Conservation (phyloP, 2,113 vertebrate genomes). For the Melanerpes aurifrons region DNA sequence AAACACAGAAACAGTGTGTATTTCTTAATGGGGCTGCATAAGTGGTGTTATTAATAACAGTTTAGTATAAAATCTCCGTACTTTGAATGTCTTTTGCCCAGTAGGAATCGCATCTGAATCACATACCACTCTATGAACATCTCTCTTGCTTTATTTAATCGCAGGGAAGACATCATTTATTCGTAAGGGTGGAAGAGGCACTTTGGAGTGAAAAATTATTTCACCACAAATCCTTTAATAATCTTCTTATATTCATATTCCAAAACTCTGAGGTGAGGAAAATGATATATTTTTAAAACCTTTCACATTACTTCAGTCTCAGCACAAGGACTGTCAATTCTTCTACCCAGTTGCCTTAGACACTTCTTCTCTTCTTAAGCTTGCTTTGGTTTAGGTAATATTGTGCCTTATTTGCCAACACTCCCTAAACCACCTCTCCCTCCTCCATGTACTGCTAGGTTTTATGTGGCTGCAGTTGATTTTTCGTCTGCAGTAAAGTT, state of each 20-base stretch:
- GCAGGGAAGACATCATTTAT: conserved; percentile 25
- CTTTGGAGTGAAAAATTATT: conserved; percentile 46
- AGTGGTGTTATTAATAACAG: neutral
- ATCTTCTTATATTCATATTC: conserved; percentile 44
- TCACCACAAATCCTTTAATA: conserved; percentile 49
- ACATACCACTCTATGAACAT: neutral
- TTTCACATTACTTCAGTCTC: conserved; percentile 47
- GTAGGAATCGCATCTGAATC: conserved; percentile 10
- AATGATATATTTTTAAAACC: conserved; percentile 48
- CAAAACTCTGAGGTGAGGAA: conserved; percentile 41
- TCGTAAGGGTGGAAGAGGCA: conserved; percentile 32
- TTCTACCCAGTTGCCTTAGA: neutral
- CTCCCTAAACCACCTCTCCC: neutral
- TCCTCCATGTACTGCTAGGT: neutral
- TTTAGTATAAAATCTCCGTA: neutral
- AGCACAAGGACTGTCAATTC: neutral
- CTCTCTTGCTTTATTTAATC: conserved; percentile 53
- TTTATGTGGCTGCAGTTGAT: neutral
- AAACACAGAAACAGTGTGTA: neutral
- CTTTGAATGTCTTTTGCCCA: neutral
- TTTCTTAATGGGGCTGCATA: neutral
- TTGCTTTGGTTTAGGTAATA: neutral
- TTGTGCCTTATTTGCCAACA: neutral
- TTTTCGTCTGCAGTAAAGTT: conserved; percentile 6
- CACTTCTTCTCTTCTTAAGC: neutral